Percentiles rank a stretch among this genome's conserved stretches.
Evolutionary conservation across 1,140 invertebrate genomes (phyloP).

Genomic region (Macrotrachela quadricornifera): DNA sequence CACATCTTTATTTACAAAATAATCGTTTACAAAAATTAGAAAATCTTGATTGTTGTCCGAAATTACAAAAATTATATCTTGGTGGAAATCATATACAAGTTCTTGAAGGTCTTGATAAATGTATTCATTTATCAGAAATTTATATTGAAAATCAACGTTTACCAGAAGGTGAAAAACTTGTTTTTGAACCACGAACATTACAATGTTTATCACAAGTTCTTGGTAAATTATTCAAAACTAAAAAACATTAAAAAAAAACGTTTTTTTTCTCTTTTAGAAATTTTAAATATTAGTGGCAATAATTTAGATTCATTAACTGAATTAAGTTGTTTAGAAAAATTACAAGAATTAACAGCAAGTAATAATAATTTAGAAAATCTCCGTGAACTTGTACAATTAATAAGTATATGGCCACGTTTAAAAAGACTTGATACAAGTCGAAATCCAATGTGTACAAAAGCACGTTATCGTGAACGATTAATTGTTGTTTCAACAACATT

Average conservation of each 20-base stretch:
- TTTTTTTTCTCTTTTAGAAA: too few species aligned
- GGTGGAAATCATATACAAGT: conserved; percentile 27
- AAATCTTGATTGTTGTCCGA: conserved; percentile 16
- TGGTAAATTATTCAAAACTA: not conserved
- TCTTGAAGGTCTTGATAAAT: conserved; percentile 26
- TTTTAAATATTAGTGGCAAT: conserved; percentile 28
- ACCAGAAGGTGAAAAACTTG: conserved; percentile 26
- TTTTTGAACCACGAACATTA: conserved; percentile 28
- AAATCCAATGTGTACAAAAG: conserved; percentile 24
- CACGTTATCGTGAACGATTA: conserved; percentile 26
- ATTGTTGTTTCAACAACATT: conserved; percentile 24
- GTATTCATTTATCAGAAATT: conserved; percentile 22
- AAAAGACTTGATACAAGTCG: conserved; percentile 20
- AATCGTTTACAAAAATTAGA: conserved; percentile 25
- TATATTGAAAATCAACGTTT: conserved; percentile 28
- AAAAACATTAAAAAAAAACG: not conserved
- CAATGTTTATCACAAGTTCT: conserved; percentile 18
- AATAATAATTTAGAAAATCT: conserved; percentile 26
- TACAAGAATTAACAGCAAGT: conserved; percentile 19
- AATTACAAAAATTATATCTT: conserved; percentile 26
- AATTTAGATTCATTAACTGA: conserved; percentile 23
- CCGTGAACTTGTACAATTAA: conserved; percentile 21
- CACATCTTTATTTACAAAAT: conserved; percentile 30
- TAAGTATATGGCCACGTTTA: conserved; percentile 16
- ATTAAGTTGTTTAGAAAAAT: conserved; percentile 15